phyloP scores from a whole-genome alignment of 1,140 invertebrate genomes.

The Prorops nasuta region DNA sequence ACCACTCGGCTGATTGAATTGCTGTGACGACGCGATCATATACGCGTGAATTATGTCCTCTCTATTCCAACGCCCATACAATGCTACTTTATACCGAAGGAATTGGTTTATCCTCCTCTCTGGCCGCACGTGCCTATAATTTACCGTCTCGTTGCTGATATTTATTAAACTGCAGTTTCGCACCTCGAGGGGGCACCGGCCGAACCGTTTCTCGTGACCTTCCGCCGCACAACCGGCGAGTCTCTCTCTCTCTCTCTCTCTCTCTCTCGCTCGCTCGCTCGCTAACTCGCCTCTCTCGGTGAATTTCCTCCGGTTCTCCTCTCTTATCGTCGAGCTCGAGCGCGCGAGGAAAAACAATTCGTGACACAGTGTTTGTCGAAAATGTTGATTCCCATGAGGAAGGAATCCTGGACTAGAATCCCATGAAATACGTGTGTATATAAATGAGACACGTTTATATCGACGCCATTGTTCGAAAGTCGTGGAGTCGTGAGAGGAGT shows the following conservation, averaged over 20 bases:
- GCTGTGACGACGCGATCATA: constrained; percentile 5
- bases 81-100: not conserved
- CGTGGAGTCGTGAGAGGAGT: constrained; percentile 21
- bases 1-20: not conserved
- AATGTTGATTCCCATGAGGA: no score
- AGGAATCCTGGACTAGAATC: no score
- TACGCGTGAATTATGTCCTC: constrained; percentile 5
- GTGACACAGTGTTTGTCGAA: no score
- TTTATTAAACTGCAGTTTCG: no score
- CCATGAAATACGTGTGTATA: constrained; percentile 43
- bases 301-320: not conserved
- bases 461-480: constrained; percentile 48
- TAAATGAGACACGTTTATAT: constrained; percentile 51
- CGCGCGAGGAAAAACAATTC: no score
- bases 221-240: no score
- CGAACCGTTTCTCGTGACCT: no score
- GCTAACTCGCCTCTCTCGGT: not conserved
- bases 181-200: no score
- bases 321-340: no score
- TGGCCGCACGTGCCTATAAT: not conserved
- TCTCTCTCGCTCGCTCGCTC: constrained; percentile 7
- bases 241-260: constrained; percentile 8
- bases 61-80: not conserved
- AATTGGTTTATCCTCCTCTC: not conserved
- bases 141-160: not conserved